Evolutionary conservation across 2,888 invertebrate species (phyloP), one percentile per base, ranked within the genome.

Genomic region (Chrysina gloriosa): DNA sequence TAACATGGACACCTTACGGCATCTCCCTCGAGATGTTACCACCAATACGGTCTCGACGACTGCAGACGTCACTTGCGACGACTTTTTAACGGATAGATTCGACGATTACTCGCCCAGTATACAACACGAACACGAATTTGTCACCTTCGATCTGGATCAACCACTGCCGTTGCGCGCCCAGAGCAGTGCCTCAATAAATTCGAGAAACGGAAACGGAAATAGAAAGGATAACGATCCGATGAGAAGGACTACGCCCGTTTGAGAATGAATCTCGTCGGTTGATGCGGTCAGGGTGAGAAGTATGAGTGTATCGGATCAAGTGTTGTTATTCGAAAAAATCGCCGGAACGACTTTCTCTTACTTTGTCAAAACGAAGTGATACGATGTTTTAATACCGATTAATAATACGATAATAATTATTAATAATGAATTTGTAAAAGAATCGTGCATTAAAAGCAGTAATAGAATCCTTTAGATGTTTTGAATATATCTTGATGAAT

Each of bases 1-100:
- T 65, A 76, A 75, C 58, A 75, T 77, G 66, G 76, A 78, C 48
- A 68, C 71, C 47, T 67, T 75, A 69, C 69, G 72, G 39, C 50
- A 67, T 71, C 82, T 86, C 72, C 85, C 85, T 1, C 86, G 91
- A 31, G 90, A 91, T 70, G 86, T 90, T 23, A 91, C 91, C 68
- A 88, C 89, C 1, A 88, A 90, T 76, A 91, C 91, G 72, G 84
- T 91, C 70, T 90, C 86, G 67, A 90, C 90, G 36, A 89, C 91
- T 23, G 88, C 87, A 14, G 87, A 87, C 74, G 85, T 87, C 31
- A 39, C 64, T 19, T 82, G 82, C 72, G 84, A 84, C 70, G 83
- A 83, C 16, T 79, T 79, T 67, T 70, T 79, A 25, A 76, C 74
- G 25, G 85, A 75, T 14, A 78, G 74, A 29, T 82, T 81, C 72